Conservation (phyloP, 2,888 invertebrate genomes). For the Drosophila pegasa region DNA sequence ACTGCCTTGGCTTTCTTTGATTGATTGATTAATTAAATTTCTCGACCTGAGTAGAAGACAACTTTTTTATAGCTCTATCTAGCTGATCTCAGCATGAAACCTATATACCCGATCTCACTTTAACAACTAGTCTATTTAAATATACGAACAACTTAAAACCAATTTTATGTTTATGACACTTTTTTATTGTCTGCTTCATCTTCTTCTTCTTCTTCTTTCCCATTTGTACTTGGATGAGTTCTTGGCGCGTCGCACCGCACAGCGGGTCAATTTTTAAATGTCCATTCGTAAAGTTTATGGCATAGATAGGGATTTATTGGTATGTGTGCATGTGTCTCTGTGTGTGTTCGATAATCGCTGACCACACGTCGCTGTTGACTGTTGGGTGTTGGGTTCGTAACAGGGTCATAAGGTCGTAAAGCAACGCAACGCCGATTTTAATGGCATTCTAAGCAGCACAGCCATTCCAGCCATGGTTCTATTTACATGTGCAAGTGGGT, state of each 20-base stretch:
- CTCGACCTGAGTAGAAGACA: background rate
- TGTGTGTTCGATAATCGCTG: constrained; percentile 13
- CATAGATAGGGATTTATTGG: constrained; percentile 9
- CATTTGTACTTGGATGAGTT: constrained; percentile 8
- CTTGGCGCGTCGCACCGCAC: constrained; percentile 39
- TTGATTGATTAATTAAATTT: background rate
- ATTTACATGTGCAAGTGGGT: constrained; percentile 39
- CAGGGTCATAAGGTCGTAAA: constrained; percentile 37
- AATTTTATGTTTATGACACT: constrained; percentile 74
- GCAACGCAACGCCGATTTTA: constrained; percentile 33
- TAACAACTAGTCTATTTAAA: background rate
- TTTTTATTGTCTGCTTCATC: constrained; percentile 49
- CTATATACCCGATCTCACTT: background rate
- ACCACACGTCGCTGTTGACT: constrained; percentile 5
- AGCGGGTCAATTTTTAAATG: constrained; percentile 46
- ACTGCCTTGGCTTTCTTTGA: background rate
- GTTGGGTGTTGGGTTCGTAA: constrained; percentile 15
- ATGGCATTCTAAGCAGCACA: constrained; percentile 30
- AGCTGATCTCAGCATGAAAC: background rate
- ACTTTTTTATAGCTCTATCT: background rate
- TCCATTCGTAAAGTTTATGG: background rate
- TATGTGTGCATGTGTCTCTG: background rate
- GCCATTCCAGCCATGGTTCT: constrained; percentile 23
- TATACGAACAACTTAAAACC: constrained; percentile 47
- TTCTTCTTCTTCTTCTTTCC: constrained; percentile 16